These are phyloP conservation scores for Pachycephus smyrnensis DNA, from an alignment of 2,888 invertebrate genomes.

Conservation along the genomic window DNA sequence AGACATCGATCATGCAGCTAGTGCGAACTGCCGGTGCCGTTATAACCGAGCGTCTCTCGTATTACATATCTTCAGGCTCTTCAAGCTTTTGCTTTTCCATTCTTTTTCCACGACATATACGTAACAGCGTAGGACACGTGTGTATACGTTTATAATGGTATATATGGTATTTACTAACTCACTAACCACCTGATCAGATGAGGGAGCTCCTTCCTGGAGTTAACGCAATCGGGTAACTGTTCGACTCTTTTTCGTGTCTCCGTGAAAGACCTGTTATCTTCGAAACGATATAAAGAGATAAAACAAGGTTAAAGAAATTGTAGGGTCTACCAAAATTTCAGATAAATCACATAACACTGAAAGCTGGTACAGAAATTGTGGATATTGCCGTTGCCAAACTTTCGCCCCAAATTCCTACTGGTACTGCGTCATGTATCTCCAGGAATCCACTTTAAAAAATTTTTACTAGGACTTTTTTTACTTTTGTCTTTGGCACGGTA, in stretches of 20 bases:
- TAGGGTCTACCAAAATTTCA: background rate
- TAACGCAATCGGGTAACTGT: slow-evolving; percentile 7
- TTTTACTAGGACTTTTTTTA: background rate
- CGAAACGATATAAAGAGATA: background rate
- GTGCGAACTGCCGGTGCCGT: background rate
- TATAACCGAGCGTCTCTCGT: background rate
- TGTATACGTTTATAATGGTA: background rate
- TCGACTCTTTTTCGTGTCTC: background rate
- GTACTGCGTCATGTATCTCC: background rate
- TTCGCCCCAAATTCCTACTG: background rate
- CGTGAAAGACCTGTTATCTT: background rate
- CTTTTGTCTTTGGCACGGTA: background rate
- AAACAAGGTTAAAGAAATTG: background rate
- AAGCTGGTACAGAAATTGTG: background rate
- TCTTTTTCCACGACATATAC: background rate
- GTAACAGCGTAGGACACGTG: background rate
- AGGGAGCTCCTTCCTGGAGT: slow-evolving; percentile 8
- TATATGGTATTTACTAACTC: background rate
- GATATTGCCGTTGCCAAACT: background rate
- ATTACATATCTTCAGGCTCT: slow-evolving; percentile 5
- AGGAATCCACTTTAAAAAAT: background rate
- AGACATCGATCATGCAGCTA: background rate
- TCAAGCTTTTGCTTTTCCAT: slow-evolving; percentile 16
- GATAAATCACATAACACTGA: background rate
- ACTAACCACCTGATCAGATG: background rate